Conservation (phyloP, 2,113 vertebrate genomes). For the Colinus virginianus region DNA sequence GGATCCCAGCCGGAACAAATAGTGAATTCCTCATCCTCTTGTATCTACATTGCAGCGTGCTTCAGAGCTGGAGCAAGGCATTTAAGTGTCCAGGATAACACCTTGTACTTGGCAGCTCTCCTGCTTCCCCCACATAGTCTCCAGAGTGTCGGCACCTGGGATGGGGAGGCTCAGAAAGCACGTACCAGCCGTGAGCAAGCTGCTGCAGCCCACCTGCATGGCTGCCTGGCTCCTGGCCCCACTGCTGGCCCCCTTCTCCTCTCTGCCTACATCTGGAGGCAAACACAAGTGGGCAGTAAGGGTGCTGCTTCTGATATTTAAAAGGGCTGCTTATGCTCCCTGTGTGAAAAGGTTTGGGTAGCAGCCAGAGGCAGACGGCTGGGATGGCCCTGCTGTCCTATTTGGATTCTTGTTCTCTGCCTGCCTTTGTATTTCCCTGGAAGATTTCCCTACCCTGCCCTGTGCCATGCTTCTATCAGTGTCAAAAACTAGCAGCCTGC, state of each 20-base stretch:
- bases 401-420: neutral
- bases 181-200: neutral
- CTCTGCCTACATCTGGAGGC: neutral
- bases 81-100: slow-evolving; percentile 33
- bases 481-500: neutral
- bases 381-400: fast-evolving
- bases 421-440: fast-evolving
- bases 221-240: neutral
- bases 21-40: slow-evolving; percentile 39
- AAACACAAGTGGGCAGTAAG: neutral
- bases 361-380: neutral
- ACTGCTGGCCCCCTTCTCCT: neutral
- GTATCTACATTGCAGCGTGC: neutral
- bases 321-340: neutral
- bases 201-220: neutral
- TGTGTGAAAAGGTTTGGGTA: neutral
- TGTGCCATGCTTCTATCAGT: fast-evolving
- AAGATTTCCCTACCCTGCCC: neutral
- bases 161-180: neutral
- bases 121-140: neutral
- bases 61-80: neutral
- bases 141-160: slow-evolving; percentile 28
- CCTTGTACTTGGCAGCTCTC: slow-evolving; percentile 59
- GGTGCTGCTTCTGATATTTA: neutral
- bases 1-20: neutral